Evolutionary conservation across 2,888 invertebrate species (phyloP).

Genomic region (Dioctria rufipes): DNA sequence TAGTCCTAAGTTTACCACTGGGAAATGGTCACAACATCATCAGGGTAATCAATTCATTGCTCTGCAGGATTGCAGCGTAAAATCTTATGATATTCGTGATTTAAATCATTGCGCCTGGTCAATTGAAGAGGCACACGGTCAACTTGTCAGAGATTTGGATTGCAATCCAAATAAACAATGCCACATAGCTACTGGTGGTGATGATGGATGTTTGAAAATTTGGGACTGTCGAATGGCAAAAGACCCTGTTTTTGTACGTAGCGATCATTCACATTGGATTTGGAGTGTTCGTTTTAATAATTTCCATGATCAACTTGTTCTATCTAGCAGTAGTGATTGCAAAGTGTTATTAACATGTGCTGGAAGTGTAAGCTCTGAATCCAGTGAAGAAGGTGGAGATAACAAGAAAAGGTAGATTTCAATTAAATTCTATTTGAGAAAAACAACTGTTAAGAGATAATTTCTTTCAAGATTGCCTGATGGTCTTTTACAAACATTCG

Average conservation of each 20-base stretch:
- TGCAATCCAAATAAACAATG: constrained; percentile 99
- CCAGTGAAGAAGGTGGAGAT: constrained; percentile 71
- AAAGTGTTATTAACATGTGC: constrained; percentile 91
- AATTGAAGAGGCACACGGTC: constrained; percentile 90
- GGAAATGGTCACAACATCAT: constrained; percentile 97
- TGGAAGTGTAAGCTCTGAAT: constrained; percentile 89
- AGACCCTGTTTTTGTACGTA: constrained; percentile 84
- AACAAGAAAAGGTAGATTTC: constrained; percentile 54
- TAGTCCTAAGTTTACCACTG: constrained; percentile 84
- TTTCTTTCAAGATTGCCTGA: constrained; percentile 74
- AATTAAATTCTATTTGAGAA: background rate
- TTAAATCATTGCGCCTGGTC: constrained; percentile 83
- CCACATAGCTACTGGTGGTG: constrained; percentile 93
- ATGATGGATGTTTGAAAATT: constrained; percentile 94
- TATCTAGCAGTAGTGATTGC: constrained; percentile 96
- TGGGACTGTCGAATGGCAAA: constrained; percentile 93
- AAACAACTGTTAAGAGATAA: background rate
- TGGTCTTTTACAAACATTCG: constrained; percentile 91
- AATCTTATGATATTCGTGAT: constrained; percentile 90
- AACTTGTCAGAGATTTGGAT: constrained; percentile 91
- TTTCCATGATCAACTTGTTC: constrained; percentile 95
- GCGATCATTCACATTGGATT: constrained; percentile 93
- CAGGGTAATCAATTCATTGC: constrained; percentile 81
- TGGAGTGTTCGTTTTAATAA: constrained; percentile 97
- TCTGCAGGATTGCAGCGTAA: constrained; percentile 87